A percentile compares a stretch with the other conserved stretches of the same genome.
Conservation (phyloP, 2,113 vertebrate genomes). For the Aptenodytes patagonicus region DNA sequence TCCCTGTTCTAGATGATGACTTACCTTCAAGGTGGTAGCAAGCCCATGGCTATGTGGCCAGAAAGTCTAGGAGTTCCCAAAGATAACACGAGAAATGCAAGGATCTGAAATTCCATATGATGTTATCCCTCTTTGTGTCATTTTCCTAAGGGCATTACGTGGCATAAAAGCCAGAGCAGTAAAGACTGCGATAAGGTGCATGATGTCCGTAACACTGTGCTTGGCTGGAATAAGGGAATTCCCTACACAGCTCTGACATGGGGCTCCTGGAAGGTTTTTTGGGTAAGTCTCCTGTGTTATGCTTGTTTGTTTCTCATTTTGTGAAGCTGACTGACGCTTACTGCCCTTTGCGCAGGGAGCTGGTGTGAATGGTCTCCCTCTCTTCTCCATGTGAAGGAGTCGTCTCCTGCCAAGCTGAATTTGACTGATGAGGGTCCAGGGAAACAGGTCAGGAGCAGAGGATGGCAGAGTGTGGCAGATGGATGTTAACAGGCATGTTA, state of each 20-base stretch:
- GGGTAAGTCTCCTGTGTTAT: not conserved
- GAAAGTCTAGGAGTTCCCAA: not conserved
- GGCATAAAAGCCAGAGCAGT: not conserved
- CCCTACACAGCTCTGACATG: not conserved
- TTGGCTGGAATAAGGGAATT: not conserved
- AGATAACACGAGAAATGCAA: not conserved
- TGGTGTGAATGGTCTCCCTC: not conserved
- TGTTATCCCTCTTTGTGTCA: not conserved
- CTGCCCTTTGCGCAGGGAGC: not conserved
- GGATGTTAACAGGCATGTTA: not conserved
- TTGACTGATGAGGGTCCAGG: not conserved
- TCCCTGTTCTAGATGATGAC: not conserved
- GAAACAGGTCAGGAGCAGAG: not conserved
- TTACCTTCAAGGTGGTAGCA: not conserved
- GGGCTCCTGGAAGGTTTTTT: not conserved
- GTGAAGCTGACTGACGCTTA: not conserved
- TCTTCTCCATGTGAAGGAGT: rapidly evolving
- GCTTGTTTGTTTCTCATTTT: not conserved
- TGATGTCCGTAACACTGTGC: not conserved
- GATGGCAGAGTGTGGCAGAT: not conserved
- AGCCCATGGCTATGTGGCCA: not conserved
- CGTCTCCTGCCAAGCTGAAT: not conserved
- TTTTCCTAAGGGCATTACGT: not conserved
- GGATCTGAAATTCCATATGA: not conserved
- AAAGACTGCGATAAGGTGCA: not conserved